Conservation (phyloP, 2,113 vertebrate genomes). For the Silurus asotus region DNA sequence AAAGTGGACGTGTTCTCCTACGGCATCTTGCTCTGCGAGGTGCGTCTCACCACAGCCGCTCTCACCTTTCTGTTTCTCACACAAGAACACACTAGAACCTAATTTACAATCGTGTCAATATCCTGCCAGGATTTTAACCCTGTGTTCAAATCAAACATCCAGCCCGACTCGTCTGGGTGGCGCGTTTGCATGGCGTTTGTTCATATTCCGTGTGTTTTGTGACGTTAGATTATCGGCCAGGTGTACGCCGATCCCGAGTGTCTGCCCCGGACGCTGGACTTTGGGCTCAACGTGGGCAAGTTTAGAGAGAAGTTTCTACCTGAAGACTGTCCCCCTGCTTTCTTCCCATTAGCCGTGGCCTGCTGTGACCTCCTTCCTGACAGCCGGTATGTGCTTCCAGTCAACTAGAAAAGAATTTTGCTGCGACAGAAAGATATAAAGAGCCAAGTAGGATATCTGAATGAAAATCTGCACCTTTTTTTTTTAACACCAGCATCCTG, state of each 20-base stretch:
- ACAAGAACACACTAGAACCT: background rate
- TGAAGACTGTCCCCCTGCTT: constrained; percentile 88
- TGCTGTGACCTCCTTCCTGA: constrained; percentile 92
- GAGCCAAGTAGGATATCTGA: background rate
- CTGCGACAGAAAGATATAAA: too few relatives aligned
- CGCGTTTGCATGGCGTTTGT: background rate
- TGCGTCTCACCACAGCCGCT: background rate
- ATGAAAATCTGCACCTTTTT: background rate
- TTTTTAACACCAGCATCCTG: background rate
- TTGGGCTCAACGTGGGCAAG: constrained; percentile 90
- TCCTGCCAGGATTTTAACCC: background rate
- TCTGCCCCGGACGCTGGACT: constrained; percentile 91
- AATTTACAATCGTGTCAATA: background rate
- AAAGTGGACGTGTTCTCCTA: constrained; percentile 97
- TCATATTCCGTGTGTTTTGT: background rate
- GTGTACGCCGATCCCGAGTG: constrained; percentile 95
- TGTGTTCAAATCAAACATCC: background rate
- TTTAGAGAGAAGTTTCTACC: constrained; percentile 97
- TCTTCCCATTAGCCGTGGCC: constrained; percentile 90
- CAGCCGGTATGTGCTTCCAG: constrained; percentile 77
- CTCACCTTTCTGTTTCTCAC: background rate
- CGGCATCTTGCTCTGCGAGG: constrained; percentile 96
- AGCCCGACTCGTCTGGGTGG: background rate
- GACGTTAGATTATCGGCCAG: constrained; percentile 90
- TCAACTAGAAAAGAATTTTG: background rate